Conservation (phyloP, 1,140 invertebrate genomes). For the Trichonephila inaurata region DNA sequence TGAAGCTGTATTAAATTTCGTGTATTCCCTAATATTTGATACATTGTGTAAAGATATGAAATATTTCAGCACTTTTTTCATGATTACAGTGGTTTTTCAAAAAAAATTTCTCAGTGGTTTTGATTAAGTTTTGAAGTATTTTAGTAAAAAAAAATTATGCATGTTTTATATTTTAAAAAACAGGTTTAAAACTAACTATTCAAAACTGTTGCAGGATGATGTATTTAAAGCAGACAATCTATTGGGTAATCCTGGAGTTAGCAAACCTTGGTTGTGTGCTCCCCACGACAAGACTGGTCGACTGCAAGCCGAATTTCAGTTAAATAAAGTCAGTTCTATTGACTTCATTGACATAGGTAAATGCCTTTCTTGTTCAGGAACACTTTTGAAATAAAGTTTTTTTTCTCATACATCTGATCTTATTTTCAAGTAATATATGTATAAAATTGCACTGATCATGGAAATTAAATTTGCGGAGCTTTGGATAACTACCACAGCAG, state of each 20-base stretch:
- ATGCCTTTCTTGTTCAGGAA: not conserved
- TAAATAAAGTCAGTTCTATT: constrained; percentile 21
- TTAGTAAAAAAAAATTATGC: not conserved
- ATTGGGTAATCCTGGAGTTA: not conserved
- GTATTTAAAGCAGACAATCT: not conserved
- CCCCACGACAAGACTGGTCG: constrained; percentile 13
- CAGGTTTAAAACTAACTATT: no score
- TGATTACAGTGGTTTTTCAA: no score
- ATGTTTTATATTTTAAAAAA: not conserved
- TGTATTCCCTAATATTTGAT: no score
- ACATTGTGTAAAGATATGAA: no score
- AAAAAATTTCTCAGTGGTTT: no score
- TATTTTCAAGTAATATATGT: not conserved
- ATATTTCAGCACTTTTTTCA: no score
- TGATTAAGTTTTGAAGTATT: no score
- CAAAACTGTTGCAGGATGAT: not conserved
- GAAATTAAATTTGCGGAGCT: not conserved
- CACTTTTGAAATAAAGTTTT: not conserved
- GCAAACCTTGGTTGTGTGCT: constrained; percentile 25
- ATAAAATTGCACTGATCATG: not conserved
- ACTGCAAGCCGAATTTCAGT: constrained; percentile 52
- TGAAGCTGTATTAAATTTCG: no score
- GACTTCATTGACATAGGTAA: constrained; percentile 56
- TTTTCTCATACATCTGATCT: not conserved
- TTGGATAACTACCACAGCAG: not conserved